Base-by-base conservation (phyloP, 1,140 invertebrate genomes). In the Thereuonema tuberculata region DNA sequence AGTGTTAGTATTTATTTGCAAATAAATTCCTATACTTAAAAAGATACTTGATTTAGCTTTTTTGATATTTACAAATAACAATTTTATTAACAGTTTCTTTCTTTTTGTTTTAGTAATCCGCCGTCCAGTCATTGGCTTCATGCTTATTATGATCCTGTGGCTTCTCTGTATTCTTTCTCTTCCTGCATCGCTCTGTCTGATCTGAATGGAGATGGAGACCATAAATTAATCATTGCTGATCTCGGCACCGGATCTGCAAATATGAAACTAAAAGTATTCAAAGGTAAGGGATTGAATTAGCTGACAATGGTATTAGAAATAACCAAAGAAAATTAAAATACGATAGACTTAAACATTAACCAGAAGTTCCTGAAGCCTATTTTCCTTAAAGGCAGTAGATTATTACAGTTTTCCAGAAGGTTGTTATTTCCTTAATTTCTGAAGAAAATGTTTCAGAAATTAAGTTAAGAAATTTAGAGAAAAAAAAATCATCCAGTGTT, bases 151-250 rank as follows among this genome's bases (percentile, higher is more conserved):
- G 86, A 90, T 67, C 79, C 82, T 46, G 77, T 81, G 60, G 80
- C 84, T 1, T 76, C 78, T 37, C 72, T 93, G 12, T 81, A 85
- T 66, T 85, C 86, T 1, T 79, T 90, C 26, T 79, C 80, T 52
- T 79, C 80, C 59, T 86, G 84, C 62, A 76, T 93, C 59, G 78
- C 84, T 29, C 74, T 93, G 63, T 77, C 85, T 2, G 89, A 93
- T 69, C 77, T 92, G 2, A 80, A 81, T 60, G 86, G 84, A 9
- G 86, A 92, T 75, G 84, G 84, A 5, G 87, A 93, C 69, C 81
- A 82, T 60, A 82, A 86, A 62, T 76, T 94, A 2, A 78, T 93
- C 48, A 77, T 86, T 25, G 84, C 82, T 20, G 88, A 92, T 74
- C 71, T 85, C 56, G 83, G 82, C 15, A 76, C 76, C 43, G 76